phyloP scores from a whole-genome alignment of 2,888 invertebrate species.

The Balanococcus diminutus region DNA sequence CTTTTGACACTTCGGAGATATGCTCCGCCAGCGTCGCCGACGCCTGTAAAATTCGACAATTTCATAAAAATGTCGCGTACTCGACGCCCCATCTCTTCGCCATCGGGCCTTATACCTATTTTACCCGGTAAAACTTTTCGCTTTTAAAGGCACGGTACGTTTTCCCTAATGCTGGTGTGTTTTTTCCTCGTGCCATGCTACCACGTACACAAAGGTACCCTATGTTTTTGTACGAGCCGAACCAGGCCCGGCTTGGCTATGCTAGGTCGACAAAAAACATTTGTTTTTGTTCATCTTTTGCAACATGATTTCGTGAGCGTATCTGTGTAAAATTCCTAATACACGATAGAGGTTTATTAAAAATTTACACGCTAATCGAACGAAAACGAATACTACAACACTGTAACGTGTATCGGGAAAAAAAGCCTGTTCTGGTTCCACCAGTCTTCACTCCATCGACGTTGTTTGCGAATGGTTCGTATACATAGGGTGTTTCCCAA shows the following conservation, averaged over 20 bases:
- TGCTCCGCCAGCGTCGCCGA: neutral
- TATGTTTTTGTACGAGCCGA: neutral
- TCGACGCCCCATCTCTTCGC: neutral
- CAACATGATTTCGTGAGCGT: neutral
- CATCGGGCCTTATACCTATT: neutral
- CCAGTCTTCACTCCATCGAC: neutral
- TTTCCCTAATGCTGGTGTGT: neutral
- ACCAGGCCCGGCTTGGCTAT: too few relatives aligned
- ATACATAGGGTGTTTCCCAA: too few relatives aligned
- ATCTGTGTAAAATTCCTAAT: neutral
- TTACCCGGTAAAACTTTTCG: neutral
- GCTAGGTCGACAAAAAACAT: neutral
- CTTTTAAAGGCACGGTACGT: neutral
- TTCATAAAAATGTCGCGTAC: slow-evolving; percentile 27
- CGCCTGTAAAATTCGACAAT: neutral
- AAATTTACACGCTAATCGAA: slow-evolving; percentile 38
- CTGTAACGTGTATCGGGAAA: neutral
- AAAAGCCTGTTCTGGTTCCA: neutral
- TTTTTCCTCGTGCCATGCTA: neutral
- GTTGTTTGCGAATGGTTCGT: neutral
- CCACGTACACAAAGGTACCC: neutral
- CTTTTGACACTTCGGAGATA: neutral
- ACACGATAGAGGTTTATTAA: slow-evolving; percentile 25
- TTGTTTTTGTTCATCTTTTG: neutral
- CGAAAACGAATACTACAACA: neutral